These are phyloP conservation scores for Lasioglossum oenotherae DNA, from an alignment of 2,888 invertebrate species.

Conservation along the genomic window DNA sequence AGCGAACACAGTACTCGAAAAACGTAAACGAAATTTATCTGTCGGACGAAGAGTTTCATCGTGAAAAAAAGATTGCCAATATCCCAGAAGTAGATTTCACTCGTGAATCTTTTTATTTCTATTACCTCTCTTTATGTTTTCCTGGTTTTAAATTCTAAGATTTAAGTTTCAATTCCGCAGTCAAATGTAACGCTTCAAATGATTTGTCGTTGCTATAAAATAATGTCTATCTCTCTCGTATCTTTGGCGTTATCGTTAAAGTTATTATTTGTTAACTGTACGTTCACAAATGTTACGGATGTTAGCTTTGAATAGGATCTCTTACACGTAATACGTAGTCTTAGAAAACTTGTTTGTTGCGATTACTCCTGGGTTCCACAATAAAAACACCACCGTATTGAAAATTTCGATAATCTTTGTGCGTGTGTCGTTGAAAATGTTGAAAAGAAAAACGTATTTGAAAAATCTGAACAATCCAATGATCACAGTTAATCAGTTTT, in stretches of 20 bases:
- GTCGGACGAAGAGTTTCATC: conserved; percentile 34
- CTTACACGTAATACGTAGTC: conserved; percentile 19
- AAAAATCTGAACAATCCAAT: conserved; percentile 39
- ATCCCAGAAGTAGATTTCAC: conserved; percentile 44
- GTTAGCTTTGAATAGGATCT: conserved; percentile 19
- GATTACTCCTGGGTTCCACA: conserved; percentile 28
- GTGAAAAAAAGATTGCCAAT: conserved; percentile 43
- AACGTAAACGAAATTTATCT: conserved; percentile 34
- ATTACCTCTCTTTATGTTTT: not conserved
- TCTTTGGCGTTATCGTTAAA: conserved; percentile 44
- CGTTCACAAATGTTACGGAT: conserved; percentile 22
- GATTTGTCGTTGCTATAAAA: conserved; percentile 47
- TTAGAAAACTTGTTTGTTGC: conserved; percentile 25
- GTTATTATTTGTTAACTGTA: conserved; percentile 26
- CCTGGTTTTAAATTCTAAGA: not conserved
- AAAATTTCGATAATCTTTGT: conserved; percentile 46
- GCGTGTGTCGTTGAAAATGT: conserved; percentile 40
- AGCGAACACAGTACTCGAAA: conserved; percentile 51
- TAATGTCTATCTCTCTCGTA: conserved; percentile 35
- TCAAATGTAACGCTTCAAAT: conserved; percentile 32
- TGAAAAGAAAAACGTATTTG: not conserved
- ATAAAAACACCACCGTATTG: not conserved
- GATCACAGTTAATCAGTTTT: conserved; percentile 69
- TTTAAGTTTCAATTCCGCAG: conserved; percentile 19
- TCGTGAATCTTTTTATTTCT: conserved; percentile 29